Evolutionary conservation across 2,113 vertebrate species (phyloP), one percentile per base, ranked within the genome.

Genomic region (Bucco capensis): DNA sequence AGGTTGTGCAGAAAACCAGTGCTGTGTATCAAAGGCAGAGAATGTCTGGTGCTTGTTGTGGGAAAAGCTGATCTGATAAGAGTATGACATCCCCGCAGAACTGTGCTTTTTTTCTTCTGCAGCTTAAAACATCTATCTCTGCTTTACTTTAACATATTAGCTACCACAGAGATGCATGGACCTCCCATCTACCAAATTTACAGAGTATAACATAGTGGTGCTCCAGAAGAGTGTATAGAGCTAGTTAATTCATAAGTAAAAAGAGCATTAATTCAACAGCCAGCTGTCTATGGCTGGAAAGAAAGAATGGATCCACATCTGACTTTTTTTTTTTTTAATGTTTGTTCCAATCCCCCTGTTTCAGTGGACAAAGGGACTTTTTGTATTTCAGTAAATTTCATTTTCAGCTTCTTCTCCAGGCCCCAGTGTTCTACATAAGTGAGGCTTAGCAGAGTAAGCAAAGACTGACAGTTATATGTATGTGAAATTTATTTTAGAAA

Each of bases 251-350:
- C 10, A 3, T 38, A 44, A 44, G 28, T 31, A 71, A 71, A 75
- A 60, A 46, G 10, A 53, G 6, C 24, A 49, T 42, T 70, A 73
- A 62, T 78, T 62, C n/a, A 53, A 46, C 15, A 40, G 16, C 11
- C 60, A 64, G 14, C 9, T 64, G 12, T 49, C 23, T 25, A 9
- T 38, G 38, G 5, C 19, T 58, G 33, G 49, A 83, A 83, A 42
- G 50, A 69, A 73, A 0, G 3, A 9, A 24, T n/a, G 12, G 9
- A 57, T 42, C 27, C 8, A 47, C 46, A 90, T 47, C 10, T 77
- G 42, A 0, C 28, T 56, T 56, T 81, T 58, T 7, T 1, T n/a
- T n/a, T n/a, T n/a, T n/a, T n/a, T n/a, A n/a, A 1, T 58, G 12
- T 40, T 61, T 73, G 12, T 51, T 64, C 38, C 50, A 53, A 13